phyloP scores from a whole-genome alignment of 2,888 invertebrate species.

The Amblyjoppa proteus region DNA sequence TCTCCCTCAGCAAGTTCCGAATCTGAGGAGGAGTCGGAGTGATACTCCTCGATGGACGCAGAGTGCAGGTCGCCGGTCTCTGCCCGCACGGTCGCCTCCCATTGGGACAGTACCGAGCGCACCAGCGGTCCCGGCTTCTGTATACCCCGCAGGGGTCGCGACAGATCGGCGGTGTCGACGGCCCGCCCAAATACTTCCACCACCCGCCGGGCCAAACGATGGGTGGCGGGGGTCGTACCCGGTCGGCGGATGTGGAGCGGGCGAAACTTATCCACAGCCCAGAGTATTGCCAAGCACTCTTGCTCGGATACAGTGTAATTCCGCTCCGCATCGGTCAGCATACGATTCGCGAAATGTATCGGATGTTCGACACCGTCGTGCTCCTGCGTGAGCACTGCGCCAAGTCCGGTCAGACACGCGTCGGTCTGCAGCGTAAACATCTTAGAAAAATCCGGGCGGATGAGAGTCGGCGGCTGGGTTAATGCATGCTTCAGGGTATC shows the following conservation, averaged over 20 bases:
- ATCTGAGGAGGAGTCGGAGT: too few relatives aligned
- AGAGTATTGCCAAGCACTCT: conserved; percentile 19
- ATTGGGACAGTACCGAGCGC: background rate
- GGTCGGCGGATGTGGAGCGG: background rate
- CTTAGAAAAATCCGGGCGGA: conserved; percentile 22
- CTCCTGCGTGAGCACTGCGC: conserved; percentile 16
- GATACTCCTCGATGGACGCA: background rate
- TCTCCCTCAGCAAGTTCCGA: too few relatives aligned
- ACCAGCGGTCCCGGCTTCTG: background rate
- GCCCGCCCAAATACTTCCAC: background rate
- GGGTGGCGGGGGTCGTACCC: background rate
- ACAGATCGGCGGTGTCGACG: background rate
- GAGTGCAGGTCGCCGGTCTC: background rate
- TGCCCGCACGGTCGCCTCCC: background rate
- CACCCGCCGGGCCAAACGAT: background rate
- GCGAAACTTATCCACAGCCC: conserved; percentile 44
- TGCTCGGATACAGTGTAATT: too few relatives aligned
- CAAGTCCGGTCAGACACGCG: conserved; percentile 19
- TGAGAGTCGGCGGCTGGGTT: conserved; percentile 12
- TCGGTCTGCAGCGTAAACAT: conserved; percentile 36
- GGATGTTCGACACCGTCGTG: conserved; percentile 27
- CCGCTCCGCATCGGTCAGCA: too few relatives aligned
- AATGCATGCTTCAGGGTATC: background rate
- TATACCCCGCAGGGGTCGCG: background rate
- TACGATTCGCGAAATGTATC: too few relatives aligned